Base-by-base conservation (phyloP, 1,140 invertebrate species). In the Aleiodes sp. region DNA sequence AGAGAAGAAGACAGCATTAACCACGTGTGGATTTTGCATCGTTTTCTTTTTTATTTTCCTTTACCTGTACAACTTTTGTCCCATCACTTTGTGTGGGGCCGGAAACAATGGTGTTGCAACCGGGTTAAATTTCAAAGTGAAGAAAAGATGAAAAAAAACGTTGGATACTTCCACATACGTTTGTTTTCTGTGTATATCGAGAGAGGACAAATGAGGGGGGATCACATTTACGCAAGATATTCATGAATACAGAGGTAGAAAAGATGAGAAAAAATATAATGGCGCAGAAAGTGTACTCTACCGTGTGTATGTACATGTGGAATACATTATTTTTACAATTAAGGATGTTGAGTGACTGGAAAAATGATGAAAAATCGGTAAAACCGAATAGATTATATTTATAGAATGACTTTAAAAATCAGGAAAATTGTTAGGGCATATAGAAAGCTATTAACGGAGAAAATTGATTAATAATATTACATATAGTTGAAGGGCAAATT, bases 41-140 rank as follows among this genome's bases (percentile, higher is more conserved):
- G n/a, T 16, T 16, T 16, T 16, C 39, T 16, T 2, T 43, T n/a
- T n/a, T n/a, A n/a, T n/a, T n/a, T 43, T 43, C 10, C 16, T 21
- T 24, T 21, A 16, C 46, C 4, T 52, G 21, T 24, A 26, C 3
- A n/a, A 52, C 46, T 52, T 52, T 52, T 52, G 21, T 52, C 46
- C 26, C 46, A 26, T 16, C 46, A 16, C 10, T 52, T 52, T n/a
- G n/a, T n/a, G 46, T 52, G 21, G 19, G 26, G 46, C 46, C 46
- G 46, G 46, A 52, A 52, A 52, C 46, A 52, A 52, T 52, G 46
- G 46, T 52, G 21, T 52, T 24, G 46, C 46, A 52, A 52, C 46
- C 46, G 19, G 21, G 19, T 52, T 52, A 52, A 52, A 52, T 24
- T 52, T 52, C 46, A 7, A 52, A 52, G 12, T 16, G 21, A 24